These are phyloP conservation scores for Taphrorychus bicolor DNA, from an alignment of 2,888 invertebrate species.

Conservation along the genomic window DNA sequence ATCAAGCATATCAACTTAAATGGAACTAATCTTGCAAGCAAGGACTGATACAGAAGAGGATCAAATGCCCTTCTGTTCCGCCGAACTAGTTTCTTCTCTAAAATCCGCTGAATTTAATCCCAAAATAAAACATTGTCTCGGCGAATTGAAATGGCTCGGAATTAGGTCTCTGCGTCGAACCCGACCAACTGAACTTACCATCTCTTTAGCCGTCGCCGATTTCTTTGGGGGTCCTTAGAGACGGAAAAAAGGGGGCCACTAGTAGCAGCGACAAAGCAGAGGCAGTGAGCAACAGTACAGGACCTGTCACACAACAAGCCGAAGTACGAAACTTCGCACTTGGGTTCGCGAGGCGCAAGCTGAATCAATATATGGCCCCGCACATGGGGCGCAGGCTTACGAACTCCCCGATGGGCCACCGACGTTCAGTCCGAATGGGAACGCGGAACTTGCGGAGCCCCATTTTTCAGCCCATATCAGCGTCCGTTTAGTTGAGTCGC, in stretches of 20 bases:
- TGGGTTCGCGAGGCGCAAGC: constrained; percentile 55
- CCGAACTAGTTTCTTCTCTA: too few relatives aligned
- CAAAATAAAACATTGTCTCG: too few relatives aligned
- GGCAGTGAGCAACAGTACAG: constrained; percentile 31
- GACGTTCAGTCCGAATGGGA: constrained; percentile 64
- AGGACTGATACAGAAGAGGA: too few relatives aligned
- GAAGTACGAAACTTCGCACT: constrained; percentile 40
- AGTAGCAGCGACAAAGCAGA: too few relatives aligned
- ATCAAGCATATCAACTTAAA: too few relatives aligned
- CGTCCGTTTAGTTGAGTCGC: constrained; percentile 14
- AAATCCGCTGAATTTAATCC: too few relatives aligned
- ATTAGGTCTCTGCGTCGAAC: too few relatives aligned
- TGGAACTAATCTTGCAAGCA: too few relatives aligned
- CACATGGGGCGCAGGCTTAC: constrained; percentile 59
- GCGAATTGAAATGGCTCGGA: too few relatives aligned
- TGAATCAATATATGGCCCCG: constrained; percentile 61
- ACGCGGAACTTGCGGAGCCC: constrained; percentile 57
- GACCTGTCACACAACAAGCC: constrained; percentile 16
- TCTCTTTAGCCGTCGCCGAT: too few relatives aligned
- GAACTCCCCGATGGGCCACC: constrained; percentile 61
- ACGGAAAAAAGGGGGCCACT: background rate
- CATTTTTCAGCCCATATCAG: constrained; percentile 16
- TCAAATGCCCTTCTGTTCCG: too few relatives aligned
- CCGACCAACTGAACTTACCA: too few relatives aligned
- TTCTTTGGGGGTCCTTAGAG: background rate